Conservation (phyloP, 2,113 vertebrate species). For the Chamaea fasciata region DNA sequence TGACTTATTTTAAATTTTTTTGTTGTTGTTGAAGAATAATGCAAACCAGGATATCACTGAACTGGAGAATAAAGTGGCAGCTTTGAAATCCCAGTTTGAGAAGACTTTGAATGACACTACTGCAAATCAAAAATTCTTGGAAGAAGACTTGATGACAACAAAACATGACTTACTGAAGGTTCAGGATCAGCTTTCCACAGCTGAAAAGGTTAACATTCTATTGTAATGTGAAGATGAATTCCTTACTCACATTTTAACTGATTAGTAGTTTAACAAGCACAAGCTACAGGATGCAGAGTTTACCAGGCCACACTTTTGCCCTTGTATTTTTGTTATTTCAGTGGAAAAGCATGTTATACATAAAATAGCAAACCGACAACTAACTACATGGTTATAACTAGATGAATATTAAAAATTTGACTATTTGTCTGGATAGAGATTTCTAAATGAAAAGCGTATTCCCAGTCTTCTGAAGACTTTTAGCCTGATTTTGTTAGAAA, state of each 20-base stretch:
- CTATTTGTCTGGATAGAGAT: not conserved
- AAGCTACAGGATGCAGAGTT: not conserved
- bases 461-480: not conserved
- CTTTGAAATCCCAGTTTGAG: conserved; percentile 86
- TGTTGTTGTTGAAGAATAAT: conserved; percentile 51
- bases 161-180: conserved; percentile 90
- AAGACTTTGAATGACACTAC: conserved; percentile 79
- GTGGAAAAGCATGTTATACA: not conserved
- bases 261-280: not conserved
- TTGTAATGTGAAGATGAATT: not conserved
- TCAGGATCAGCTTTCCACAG: conserved; percentile 86
- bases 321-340: not conserved
- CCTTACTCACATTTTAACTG: not conserved
- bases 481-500: not conserved
- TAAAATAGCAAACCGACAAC: not conserved
- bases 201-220: conserved; percentile 84
- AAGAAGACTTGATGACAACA: conserved; percentile 84
- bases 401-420: not conserved
- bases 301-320: not conserved
- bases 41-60: conserved; percentile 78
- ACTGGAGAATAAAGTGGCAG: conserved; percentile 85
- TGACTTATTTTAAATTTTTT: not conserved
- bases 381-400: not conserved
- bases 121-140: conserved; percentile 85
- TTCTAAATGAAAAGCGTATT: not conserved